These are phyloP conservation scores for Cephalopholis sonnerati DNA, from an alignment of 2,113 vertebrate species.

Conservation along the genomic window DNA sequence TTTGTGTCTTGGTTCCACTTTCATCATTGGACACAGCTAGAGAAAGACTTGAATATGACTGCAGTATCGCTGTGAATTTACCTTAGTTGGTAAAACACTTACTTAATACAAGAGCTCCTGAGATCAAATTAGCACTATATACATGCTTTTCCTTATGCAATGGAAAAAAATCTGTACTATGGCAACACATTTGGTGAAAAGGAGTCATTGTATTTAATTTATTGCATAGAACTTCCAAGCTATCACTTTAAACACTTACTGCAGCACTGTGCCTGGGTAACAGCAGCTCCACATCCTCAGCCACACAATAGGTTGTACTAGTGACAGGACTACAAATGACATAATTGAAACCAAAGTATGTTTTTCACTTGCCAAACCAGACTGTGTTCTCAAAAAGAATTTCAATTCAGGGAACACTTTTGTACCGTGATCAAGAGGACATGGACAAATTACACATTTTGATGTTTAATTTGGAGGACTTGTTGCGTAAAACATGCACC, in stretches of 20 bases:
- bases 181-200: background rate
- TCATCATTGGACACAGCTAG: background rate
- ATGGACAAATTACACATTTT: background rate
- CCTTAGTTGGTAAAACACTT: background rate
- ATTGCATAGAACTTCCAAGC: no score
- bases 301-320: background rate
- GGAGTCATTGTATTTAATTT: background rate
- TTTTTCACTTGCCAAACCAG: background rate
- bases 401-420: no score
- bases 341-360: background rate
- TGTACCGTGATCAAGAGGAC: background rate
- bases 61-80: background rate
- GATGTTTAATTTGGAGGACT: no score
- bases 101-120: background rate
- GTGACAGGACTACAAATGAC: background rate
- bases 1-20: background rate
- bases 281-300: background rate
- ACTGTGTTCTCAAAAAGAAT: no score
- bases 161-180: background rate
- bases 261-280: background rate
- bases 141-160: no score
- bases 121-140: background rate
- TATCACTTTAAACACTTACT: background rate
- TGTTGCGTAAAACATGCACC: no score
- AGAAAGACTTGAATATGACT: background rate